Evolutionary conservation across 2,797 vertebrate species (phyloP).

Genomic region (Tragopan temminckii): DNA sequence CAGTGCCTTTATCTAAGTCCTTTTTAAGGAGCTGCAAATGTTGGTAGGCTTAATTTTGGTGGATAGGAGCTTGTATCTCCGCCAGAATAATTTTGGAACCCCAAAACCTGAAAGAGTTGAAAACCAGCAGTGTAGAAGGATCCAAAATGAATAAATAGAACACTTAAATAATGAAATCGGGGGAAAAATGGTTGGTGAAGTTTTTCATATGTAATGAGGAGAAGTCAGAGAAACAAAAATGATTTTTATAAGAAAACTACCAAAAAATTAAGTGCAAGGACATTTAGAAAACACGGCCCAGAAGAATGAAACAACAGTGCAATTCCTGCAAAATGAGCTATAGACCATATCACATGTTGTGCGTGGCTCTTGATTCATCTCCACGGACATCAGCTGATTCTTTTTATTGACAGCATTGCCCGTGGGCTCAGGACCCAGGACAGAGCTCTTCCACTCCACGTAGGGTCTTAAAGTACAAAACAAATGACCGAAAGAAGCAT

Average conservation of each 20-base stretch:
- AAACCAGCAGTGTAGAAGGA: not conserved
- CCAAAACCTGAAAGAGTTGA: not conserved
- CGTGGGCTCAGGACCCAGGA: not conserved
- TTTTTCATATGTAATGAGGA: not conserved
- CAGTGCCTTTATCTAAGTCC: not conserved
- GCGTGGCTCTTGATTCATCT: not conserved
- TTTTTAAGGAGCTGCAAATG: not conserved
- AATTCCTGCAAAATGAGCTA: not conserved
- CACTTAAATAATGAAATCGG: not conserved
- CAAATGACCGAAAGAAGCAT: not conserved
- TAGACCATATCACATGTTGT: accelerated
- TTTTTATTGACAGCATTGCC: conserved; percentile 1
- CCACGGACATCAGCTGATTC: not conserved
- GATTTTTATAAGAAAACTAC: not conserved
- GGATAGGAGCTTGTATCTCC: not conserved
- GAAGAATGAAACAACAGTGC: not conserved
- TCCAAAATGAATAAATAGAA: not conserved
- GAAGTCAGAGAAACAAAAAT: not conserved
- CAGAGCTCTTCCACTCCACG: not conserved
- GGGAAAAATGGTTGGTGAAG: not conserved
- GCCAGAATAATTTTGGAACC: not conserved
- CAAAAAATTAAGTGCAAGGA: not conserved
- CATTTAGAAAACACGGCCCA: not conserved
- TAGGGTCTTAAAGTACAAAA: not conserved
- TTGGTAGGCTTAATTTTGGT: not conserved